Evolutionary conservation across 2,888 invertebrate genomes (phyloP).

Genomic region (Tetragonula carbonaria): DNA sequence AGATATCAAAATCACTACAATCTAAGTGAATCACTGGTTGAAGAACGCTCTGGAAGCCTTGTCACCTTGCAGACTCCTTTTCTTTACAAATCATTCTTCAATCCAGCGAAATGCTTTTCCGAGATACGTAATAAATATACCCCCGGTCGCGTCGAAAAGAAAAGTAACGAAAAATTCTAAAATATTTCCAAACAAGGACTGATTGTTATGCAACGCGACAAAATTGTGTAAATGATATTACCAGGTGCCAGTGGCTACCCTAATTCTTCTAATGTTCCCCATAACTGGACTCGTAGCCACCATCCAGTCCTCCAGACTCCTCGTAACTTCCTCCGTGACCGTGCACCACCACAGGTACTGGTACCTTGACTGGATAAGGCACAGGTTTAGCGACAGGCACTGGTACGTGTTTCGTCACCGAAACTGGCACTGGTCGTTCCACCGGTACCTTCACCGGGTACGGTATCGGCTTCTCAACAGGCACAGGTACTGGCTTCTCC

Average conservation of each 20-base stretch:
- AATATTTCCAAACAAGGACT: background rate
- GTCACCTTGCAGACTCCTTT: too few relatives aligned
- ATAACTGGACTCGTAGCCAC: conserved; percentile 65
- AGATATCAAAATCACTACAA: conserved; percentile 37
- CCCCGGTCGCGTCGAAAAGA: background rate
- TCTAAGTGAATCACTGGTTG: conserved; percentile 34
- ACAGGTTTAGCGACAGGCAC: conserved; percentile 85
- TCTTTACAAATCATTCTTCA: background rate
- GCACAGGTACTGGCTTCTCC: conserved; percentile 78
- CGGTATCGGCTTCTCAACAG: conserved; percentile 87
- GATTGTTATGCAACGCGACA: background rate
- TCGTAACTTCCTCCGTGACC: conserved; percentile 60
- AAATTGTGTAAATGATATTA: background rate
- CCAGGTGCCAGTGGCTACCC: background rate
- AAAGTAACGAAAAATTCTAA: background rate
- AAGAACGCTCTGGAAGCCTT: background rate
- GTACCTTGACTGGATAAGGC: conserved; percentile 89
- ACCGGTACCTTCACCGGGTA: conserved; percentile 86
- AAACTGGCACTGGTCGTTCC: conserved; percentile 83
- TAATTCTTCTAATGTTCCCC: conserved; percentile 56
- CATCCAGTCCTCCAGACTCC: conserved; percentile 18
- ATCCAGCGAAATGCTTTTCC: background rate
- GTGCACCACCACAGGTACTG: conserved; percentile 88
- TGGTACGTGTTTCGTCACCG: conserved; percentile 80
- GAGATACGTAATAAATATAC: conserved; percentile 2